phyloP scores from a whole-genome alignment of 2,888 invertebrate species.

The Drosophila putrida region DNA sequence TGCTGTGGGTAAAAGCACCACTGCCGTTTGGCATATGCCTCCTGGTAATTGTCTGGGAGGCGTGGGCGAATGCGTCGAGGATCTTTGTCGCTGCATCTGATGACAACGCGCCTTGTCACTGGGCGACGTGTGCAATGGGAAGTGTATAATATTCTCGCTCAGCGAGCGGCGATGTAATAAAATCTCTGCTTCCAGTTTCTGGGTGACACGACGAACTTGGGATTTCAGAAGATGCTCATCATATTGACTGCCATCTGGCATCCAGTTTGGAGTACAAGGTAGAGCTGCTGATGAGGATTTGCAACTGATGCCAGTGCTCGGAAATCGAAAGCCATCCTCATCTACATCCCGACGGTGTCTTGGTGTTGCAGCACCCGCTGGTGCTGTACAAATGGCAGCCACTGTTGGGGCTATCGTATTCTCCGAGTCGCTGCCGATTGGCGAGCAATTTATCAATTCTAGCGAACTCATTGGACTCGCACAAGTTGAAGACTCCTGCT shows the following conservation, averaged over 20 bases:
- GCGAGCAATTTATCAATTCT: conserved; percentile 81
- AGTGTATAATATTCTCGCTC: conserved; percentile 90
- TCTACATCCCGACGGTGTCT: conserved; percentile 65
- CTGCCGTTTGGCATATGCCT: conserved; percentile 32
- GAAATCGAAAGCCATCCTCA: conserved; percentile 78
- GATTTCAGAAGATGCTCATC: conserved; percentile 81
- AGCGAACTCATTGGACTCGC: conserved; percentile 83
- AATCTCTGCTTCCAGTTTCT: conserved; percentile 83
- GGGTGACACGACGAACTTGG: conserved; percentile 83
- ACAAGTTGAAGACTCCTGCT: conserved; percentile 74
- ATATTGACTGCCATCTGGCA: conserved; percentile 57
- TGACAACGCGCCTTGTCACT: conserved; percentile 92
- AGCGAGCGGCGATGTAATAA: conserved; percentile 90
- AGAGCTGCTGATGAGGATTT: conserved; percentile 62
- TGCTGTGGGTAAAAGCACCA: conserved; percentile 37
- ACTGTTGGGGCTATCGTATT: conserved; percentile 50
- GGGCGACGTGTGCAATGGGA: conserved; percentile 88
- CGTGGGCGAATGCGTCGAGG: conserved; percentile 82
- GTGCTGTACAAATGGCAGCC: conserved; percentile 64
- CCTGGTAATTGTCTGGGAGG: conserved; percentile 77
- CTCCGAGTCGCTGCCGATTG: conserved; percentile 83
- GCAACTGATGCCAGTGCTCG: conserved; percentile 52
- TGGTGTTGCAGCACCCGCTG: conserved; percentile 62
- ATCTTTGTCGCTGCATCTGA: conserved; percentile 86
- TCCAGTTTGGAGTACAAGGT: conserved; percentile 67